phyloP scores from a whole-genome alignment of 2,888 invertebrate genomes.

The Byasa hedistus region DNA sequence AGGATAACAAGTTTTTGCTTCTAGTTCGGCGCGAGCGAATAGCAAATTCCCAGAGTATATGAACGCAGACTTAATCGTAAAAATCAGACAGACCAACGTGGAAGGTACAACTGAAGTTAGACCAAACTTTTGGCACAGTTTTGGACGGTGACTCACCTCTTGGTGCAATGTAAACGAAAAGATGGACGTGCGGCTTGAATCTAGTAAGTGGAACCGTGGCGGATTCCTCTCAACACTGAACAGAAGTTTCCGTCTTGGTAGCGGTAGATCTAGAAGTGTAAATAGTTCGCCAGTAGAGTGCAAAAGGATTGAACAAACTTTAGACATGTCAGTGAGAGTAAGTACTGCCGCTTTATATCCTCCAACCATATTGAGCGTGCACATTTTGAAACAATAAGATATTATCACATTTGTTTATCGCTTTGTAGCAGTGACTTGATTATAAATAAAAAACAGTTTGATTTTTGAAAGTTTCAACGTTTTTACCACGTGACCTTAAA shows the following conservation, averaged over 20 bases:
- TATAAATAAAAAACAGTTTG: neutral
- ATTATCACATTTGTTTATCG: slow-evolving; percentile 8
- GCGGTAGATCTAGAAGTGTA: slow-evolving; percentile 56
- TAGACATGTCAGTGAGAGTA: slow-evolving; percentile 55
- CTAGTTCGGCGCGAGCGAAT: slow-evolving; percentile 36
- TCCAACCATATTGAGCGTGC: slow-evolving; percentile 6
- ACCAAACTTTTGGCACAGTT: slow-evolving; percentile 34
- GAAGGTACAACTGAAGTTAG: neutral
- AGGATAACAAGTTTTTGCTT: slow-evolving; percentile 45
- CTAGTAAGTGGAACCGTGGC: slow-evolving; percentile 70
- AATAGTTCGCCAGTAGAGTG: slow-evolving; percentile 53
- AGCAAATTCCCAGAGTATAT: slow-evolving; percentile 34
- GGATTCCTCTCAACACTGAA: slow-evolving; percentile 72
- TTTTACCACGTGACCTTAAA: neutral
- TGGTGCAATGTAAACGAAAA: slow-evolving; percentile 65
- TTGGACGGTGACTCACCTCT: slow-evolving; percentile 61
- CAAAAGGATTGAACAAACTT: slow-evolving; percentile 53
- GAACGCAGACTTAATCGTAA: slow-evolving; percentile 13
- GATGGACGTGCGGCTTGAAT: slow-evolving; percentile 70
- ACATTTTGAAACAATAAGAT: slow-evolving; percentile 25
- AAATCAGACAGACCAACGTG: slow-evolving; percentile 4
- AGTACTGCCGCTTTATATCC: slow-evolving; percentile 37
- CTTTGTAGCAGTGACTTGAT: neutral
- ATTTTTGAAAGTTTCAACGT: slow-evolving; percentile 10
- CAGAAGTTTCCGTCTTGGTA: slow-evolving; percentile 69